A percentile compares a stretch with the other conserved stretches of the same genome.
Evolutionary conservation across 2,113 vertebrate genomes (phyloP).

Genomic region (Otocyon megalotis): DNA sequence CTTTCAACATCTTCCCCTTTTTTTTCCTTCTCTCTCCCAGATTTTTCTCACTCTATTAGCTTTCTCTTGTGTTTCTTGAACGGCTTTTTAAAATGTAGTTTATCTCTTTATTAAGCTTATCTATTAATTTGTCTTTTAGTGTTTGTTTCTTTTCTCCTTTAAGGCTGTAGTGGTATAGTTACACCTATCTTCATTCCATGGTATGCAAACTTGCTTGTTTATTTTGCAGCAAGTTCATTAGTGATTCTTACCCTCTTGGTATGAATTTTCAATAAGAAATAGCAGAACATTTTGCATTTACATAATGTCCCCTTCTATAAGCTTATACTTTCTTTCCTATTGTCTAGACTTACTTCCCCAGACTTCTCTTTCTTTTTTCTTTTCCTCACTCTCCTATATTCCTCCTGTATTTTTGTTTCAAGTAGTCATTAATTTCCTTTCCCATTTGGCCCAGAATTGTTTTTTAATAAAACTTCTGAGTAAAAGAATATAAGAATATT

Average conservation of each 20-base stretch:
- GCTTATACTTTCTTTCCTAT: slow-evolving; percentile 79
- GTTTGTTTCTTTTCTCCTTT: slow-evolving; percentile 87
- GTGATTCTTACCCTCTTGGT: slow-evolving; percentile 82
- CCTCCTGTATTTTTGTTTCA: slow-evolving; percentile 69
- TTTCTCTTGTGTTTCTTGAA: slow-evolving; percentile 88
- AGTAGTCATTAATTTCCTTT: slow-evolving; percentile 78
- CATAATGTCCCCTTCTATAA: slow-evolving; percentile 78
- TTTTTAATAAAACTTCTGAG: slow-evolving; percentile 74
- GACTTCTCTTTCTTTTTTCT: slow-evolving; percentile 69
- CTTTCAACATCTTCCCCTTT: slow-evolving; percentile 88
- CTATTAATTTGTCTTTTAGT: slow-evolving; percentile 84
- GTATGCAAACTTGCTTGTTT: slow-evolving; percentile 85
- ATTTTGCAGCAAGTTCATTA: slow-evolving; percentile 86
- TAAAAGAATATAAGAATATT: slow-evolving; percentile 71
- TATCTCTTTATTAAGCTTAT: slow-evolving; percentile 85
- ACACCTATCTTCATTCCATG: slow-evolving; percentile 86
- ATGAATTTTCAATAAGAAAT: slow-evolving; percentile 86
- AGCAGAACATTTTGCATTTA: slow-evolving; percentile 86
- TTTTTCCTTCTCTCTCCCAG: slow-evolving; percentile 78
- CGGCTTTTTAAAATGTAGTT: slow-evolving; percentile 84
- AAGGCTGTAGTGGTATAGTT: slow-evolving; percentile 84
- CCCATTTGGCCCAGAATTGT: slow-evolving; percentile 88
- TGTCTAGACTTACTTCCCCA: slow-evolving; percentile 73
- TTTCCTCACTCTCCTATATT: slow-evolving; percentile 66
- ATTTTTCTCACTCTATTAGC: slow-evolving; percentile 73